These are phyloP conservation scores for Macrocentrus cingulum DNA, from an alignment of 1,140 invertebrate species.

Conservation along the genomic window DNA sequence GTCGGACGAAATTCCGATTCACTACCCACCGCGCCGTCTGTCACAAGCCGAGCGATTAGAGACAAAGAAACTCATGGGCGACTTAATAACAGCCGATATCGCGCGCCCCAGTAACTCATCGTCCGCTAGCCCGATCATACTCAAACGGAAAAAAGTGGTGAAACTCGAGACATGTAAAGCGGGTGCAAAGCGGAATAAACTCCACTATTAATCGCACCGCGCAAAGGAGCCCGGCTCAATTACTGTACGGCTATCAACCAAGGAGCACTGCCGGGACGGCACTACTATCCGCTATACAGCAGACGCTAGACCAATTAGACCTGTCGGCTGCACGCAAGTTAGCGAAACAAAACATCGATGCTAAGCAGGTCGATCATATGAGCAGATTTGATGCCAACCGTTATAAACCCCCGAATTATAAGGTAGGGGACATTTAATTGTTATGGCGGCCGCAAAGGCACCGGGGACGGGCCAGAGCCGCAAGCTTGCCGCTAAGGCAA, in stretches of 20 bases:
- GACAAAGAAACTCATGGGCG: no score
- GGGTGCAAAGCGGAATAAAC: background rate
- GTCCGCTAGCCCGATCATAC: no score
- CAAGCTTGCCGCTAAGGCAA: conserved; percentile 15
- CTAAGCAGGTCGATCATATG: conserved; percentile 20
- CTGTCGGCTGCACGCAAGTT: conserved; percentile 14
- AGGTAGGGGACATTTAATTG: conserved; percentile 26
- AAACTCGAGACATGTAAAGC: background rate
- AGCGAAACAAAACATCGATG: conserved; percentile 19
- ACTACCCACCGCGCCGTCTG: no score
- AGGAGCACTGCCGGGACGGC: conserved; percentile 25
- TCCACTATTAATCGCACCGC: conserved; percentile 21
- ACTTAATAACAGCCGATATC: no score
- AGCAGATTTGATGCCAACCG: conserved; percentile 17
- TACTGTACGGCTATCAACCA: conserved; percentile 22
- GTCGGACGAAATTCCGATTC: no score
- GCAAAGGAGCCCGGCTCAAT: conserved; percentile 17
- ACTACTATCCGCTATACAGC: conserved; percentile 17
- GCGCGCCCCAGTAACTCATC: no score
- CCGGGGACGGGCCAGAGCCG: conserved; percentile 16
- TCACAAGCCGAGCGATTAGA: no score
- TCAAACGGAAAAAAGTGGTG: no score
- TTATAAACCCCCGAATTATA: conserved; percentile 23
- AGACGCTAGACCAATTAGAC: conserved; percentile 27
- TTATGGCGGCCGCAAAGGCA: conserved; percentile 27